These are phyloP conservation scores for Calameuta pallipes DNA, from an alignment of 2,888 invertebrate genomes.

Conservation along the genomic window DNA sequence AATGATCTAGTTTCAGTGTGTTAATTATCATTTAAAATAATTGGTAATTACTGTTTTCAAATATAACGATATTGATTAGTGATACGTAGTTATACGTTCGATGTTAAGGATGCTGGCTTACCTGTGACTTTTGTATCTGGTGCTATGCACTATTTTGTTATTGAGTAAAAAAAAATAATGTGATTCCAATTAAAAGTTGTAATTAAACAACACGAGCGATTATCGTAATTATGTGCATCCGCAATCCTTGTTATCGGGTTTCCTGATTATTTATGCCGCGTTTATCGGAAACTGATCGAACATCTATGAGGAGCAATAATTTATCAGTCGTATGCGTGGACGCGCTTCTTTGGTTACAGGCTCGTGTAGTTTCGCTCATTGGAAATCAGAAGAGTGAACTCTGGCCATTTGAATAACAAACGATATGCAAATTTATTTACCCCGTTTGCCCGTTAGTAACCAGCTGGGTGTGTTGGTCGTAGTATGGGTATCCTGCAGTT, in stretches of 20 bases:
- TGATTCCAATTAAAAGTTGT: conserved; percentile 2
- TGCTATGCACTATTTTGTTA: too few relatives aligned
- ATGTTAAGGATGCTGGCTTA: too few relatives aligned
- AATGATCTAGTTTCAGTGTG: too few relatives aligned
- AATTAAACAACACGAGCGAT: conserved; percentile 45
- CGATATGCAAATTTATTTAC: conserved; percentile 58
- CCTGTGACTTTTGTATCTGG: too few relatives aligned
- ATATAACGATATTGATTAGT: too few relatives aligned
- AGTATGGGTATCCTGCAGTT: background rate
- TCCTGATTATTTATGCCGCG: conserved; percentile 45
- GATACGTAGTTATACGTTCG: too few relatives aligned
- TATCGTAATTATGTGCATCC: conserved; percentile 50
- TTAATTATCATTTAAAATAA: too few relatives aligned
- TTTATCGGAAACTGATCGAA: conserved; percentile 21
- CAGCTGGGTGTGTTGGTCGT: conserved; percentile 11
- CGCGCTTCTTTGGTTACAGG: conserved; percentile 34
- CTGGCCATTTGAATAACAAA: conserved; percentile 63
- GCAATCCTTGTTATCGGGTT: conserved; percentile 45
- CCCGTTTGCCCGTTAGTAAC: conserved; percentile 20
- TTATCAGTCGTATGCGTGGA: conserved; percentile 51
- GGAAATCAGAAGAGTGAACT: conserved; percentile 56
- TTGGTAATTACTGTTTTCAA: too few relatives aligned
- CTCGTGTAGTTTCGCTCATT: conserved; percentile 50
- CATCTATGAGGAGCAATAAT: conserved; percentile 45
- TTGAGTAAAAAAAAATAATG: too few relatives aligned